Base-by-base conservation (phyloP, 2,113 vertebrate genomes). In the Athene noctua region DNA sequence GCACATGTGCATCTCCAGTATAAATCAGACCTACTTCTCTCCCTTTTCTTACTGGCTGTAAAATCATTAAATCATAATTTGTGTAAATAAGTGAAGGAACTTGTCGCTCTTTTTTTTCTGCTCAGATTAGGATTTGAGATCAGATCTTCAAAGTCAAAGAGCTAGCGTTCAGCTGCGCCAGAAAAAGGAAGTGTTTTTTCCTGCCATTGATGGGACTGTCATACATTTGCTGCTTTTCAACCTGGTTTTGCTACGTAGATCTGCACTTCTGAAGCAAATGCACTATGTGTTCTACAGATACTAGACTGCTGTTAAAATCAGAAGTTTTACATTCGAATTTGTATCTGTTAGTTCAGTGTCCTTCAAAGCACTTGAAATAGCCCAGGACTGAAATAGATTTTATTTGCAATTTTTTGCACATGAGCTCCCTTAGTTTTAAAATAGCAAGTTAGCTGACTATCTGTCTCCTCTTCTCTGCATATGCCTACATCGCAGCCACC, bases 141-240 rank as follows among this genome's bases (percentile, higher is more conserved):
- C 55, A 71, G 25, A 78, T 90, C 80, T 91, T 92, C 65, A 86
- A 87, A 92, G 80, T 7, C 51, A 80, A 91, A 63, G 68, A 91
- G 83, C 73, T 38, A 86, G 70, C 17, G 55, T 40, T 83, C 51
- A 61, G 36, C 46, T 88, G 54, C 65, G 71, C 52, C 38, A 38
- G 58, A 74, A 75, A 38, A 68, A 68, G 32, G 79, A 91, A 80
- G 11, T 92, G 42, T 27, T 88, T 94, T 95, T 95, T 86, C 86
- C 92, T 92, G 86, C 61, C 21, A 11, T 42, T 84, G 72, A 67
- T 22, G 17, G 49, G 44, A 13, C 70, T 80, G 62, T 79, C 57
- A 12, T 62, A 30, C 1, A 1, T 92, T 44, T 55, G 30, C 72
- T 79, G 68, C 65, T 89, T 93, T 71, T 63, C 88, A 88, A 42